phyloP scores from a whole-genome alignment of 64 coral and sea anemone species.

The Trachythela sp. region DNA sequence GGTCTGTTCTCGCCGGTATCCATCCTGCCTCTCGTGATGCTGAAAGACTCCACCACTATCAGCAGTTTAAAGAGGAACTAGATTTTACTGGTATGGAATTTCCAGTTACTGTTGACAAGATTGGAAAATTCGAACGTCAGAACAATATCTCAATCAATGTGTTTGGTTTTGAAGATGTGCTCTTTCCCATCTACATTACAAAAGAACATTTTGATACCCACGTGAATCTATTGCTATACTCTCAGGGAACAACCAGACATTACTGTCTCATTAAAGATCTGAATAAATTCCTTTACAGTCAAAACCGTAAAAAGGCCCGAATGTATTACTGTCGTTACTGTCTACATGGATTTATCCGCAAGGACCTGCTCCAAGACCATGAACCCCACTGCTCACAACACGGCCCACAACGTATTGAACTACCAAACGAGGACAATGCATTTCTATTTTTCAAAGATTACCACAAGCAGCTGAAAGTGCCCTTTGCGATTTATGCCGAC shows the following conservation, averaged over 20 bases:
- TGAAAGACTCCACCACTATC: neutral
- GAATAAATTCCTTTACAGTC: neutral
- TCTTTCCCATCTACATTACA: neutral
- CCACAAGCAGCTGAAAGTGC: constrained; percentile 34
- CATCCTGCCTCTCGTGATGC: neutral
- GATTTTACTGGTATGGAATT: constrained; percentile 12
- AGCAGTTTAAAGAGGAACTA: neutral
- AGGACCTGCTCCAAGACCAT: constrained; percentile 13
- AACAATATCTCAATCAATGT: constrained; percentile 31
- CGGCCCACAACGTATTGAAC: neutral
- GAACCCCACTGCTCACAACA: constrained; percentile 3
- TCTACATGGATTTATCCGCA: neutral
- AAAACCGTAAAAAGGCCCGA: neutral
- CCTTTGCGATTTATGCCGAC: constrained; percentile 24
- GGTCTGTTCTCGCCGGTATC: neutral
- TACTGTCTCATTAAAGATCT: neutral
- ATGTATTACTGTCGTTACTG: constrained; percentile 29
- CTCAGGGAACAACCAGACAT: too few species aligned
- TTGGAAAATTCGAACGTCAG: neutral
- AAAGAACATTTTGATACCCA: neutral
- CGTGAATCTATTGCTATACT: neutral
- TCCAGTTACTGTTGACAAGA: constrained; percentile 24
- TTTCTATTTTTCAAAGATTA: neutral
- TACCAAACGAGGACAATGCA: neutral
- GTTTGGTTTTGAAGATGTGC: constrained; percentile 10